These are phyloP conservation scores for Labeo calbasu DNA, from an alignment of 2,797 vertebrate genomes.

Conservation along the genomic window DNA sequence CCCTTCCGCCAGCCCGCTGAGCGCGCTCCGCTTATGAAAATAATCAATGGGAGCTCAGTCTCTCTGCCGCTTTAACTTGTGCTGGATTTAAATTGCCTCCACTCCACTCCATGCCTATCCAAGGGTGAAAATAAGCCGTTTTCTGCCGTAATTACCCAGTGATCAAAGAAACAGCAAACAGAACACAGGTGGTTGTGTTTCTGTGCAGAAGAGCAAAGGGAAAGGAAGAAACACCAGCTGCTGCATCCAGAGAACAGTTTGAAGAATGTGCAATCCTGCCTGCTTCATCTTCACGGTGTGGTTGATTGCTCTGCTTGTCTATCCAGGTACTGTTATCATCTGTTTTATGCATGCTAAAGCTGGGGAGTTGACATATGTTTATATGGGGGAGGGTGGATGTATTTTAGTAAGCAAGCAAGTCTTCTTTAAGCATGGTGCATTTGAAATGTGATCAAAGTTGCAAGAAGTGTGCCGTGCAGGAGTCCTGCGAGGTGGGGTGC, in stretches of 20 bases:
- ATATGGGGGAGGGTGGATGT: neutral
- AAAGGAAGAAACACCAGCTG: slow-evolving; percentile 48
- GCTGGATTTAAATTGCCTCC: slow-evolving; percentile 75
- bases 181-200: slow-evolving; percentile 42
- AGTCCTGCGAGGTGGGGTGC: neutral
- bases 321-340: slow-evolving; percentile 76
- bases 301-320: slow-evolving; percentile 78
- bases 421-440: neutral
- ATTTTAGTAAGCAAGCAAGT: slow-evolving; percentile 1
- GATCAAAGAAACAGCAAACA: slow-evolving; percentile 36
- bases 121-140: slow-evolving; percentile 58
- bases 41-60: slow-evolving; percentile 70
- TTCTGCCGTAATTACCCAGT: slow-evolving; percentile 59
- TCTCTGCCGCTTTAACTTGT: slow-evolving; percentile 70
- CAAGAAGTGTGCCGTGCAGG: neutral
- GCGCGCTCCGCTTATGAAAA: slow-evolving; percentile 57
- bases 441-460: slow-evolving; percentile 33
- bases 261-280: slow-evolving; percentile 79
- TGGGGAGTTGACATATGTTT: neutral
- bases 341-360: slow-evolving; percentile 18
- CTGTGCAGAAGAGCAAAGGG: slow-evolving; percentile 37
- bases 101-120: slow-evolving; percentile 53
- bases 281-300: slow-evolving; percentile 78
- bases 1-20: slow-evolving; percentile 29
- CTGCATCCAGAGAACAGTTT: slow-evolving; percentile 62